Evolutionary conservation across 2,113 vertebrate genomes (phyloP).

Genomic region (Sterrhoptilus dennistouni): DNA sequence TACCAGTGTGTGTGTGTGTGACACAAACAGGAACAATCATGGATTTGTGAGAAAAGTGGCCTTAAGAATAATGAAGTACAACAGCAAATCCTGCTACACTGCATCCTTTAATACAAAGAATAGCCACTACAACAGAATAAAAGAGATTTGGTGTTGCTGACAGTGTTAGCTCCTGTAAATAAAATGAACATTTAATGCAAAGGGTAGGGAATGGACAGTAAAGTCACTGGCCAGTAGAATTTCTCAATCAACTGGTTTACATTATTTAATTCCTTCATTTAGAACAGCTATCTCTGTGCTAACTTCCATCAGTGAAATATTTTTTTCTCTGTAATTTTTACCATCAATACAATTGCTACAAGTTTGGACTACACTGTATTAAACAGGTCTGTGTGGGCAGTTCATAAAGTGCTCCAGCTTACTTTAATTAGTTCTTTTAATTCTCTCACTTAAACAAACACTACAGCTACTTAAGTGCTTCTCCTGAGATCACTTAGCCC

Average conservation of each 20-base stretch:
- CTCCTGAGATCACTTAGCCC: constrained; percentile 23
- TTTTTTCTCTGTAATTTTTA: background rate
- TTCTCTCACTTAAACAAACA: background rate
- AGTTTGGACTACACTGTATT: background rate
- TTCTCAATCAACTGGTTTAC: background rate
- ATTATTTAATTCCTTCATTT: background rate
- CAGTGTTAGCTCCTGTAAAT: background rate
- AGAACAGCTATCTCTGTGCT: background rate
- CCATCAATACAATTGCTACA: background rate
- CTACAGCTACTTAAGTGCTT: background rate
- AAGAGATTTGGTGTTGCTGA: background rate
- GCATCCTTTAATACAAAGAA: background rate
- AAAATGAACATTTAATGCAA: background rate
- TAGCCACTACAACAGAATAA: background rate
- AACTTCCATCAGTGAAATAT: background rate
- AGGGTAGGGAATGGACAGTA: background rate
- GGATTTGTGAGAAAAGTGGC: background rate
- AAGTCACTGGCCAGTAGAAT: background rate
- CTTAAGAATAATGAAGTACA: background rate
- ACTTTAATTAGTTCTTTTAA: constrained; percentile 17
- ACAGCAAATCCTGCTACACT: background rate
- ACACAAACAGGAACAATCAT: background rate
- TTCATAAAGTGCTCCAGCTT: background rate
- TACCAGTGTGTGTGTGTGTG: background rate
- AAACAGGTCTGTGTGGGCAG: background rate